Evolutionary conservation across 30 jellyfish, hydroid and myxozoan genomes (phyloP).

Genomic region (Cassiopea xamachana): DNA sequence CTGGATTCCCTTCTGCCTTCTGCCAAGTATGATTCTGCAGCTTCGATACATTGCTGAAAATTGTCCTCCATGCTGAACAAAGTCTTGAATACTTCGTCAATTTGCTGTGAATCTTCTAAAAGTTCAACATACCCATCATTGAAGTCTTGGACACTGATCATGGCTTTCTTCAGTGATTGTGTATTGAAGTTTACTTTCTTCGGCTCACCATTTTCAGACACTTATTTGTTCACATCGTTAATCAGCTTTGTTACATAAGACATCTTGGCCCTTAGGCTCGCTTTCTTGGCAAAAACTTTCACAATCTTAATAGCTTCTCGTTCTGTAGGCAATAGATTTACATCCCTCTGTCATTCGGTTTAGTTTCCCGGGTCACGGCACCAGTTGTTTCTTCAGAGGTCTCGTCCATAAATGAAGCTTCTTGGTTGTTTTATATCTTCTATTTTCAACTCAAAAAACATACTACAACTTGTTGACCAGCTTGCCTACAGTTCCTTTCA

Average conservation of each 20-base stretch:
- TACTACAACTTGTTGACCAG: too few species aligned
- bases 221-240: conserved; percentile 46
- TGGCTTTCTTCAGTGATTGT: conserved; percentile 58
- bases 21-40: conserved; percentile 54
- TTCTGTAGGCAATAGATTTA: conserved; percentile 28
- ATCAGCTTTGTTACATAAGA: conserved; percentile 3
- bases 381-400: conserved; percentile 46
- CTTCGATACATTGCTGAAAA: conserved; percentile 28
- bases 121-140: conserved; percentile 32
- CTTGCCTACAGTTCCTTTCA: not conserved
- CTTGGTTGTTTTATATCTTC: not conserved
- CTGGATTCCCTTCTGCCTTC: conserved; percentile 2
- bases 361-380: conserved; percentile 64
- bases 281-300: conserved; percentile 50
- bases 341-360: conserved; percentile 27
- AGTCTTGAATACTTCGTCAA: conserved; percentile 23
- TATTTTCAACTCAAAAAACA: too few species aligned
- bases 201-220: conserved; percentile 37
- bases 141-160: conserved; percentile 39
- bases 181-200: conserved; percentile 19
- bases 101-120: conserved; percentile 35
- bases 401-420: conserved; percentile 39
- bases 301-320: conserved; percentile 47
- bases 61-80: conserved; percentile 45
- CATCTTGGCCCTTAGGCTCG: conserved; percentile 51